Percentiles rank a stretch among this genome's conserved stretches.
phyloP scores from a whole-genome alignment of 1,140 invertebrate species.

The Antheraea pernyi region DNA sequence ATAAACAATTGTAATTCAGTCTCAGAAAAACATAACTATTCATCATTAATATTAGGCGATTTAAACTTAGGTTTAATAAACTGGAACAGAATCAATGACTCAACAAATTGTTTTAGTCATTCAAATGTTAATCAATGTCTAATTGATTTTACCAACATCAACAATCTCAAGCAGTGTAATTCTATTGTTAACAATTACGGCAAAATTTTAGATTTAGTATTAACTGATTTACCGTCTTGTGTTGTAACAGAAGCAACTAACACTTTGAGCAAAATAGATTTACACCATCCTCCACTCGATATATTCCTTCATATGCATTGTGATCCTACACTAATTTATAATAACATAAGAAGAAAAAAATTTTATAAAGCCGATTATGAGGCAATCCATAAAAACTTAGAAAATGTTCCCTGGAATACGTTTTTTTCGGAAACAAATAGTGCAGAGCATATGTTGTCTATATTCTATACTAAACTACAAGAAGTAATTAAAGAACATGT shows the following conservation, averaged over 20 bases:
- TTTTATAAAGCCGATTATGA: slow-evolving; percentile 30
- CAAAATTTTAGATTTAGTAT: no score
- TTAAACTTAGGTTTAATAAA: no score
- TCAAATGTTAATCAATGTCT: no score
- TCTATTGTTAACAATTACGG: no score
- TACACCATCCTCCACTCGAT: slow-evolving; percentile 27
- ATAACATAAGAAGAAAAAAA: slow-evolving; percentile 10
- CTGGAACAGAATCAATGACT: no score
- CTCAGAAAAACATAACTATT: no score
- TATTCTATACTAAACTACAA: slow-evolving; percentile 19
- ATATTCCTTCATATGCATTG: slow-evolving; percentile 8
- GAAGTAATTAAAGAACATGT: slow-evolving; percentile 17
- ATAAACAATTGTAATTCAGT: no score
- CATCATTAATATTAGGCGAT: no score
- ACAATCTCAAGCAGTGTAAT: no score
- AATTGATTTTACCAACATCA: no score
- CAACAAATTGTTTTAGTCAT: no score
- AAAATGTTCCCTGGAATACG: slow-evolving; percentile 16
- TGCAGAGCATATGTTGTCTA: slow-evolving; percentile 19
- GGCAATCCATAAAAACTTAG: slow-evolving; percentile 16
- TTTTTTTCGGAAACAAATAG: slow-evolving; percentile 12
- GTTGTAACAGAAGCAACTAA: slow-evolving; percentile 7
- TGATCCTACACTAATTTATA: not conserved
- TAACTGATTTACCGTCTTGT: no score
- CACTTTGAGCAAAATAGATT: slow-evolving; percentile 20